Conservation (phyloP, 2,113 vertebrate genomes). For the Oncorhynchus gorbuscha region DNA sequence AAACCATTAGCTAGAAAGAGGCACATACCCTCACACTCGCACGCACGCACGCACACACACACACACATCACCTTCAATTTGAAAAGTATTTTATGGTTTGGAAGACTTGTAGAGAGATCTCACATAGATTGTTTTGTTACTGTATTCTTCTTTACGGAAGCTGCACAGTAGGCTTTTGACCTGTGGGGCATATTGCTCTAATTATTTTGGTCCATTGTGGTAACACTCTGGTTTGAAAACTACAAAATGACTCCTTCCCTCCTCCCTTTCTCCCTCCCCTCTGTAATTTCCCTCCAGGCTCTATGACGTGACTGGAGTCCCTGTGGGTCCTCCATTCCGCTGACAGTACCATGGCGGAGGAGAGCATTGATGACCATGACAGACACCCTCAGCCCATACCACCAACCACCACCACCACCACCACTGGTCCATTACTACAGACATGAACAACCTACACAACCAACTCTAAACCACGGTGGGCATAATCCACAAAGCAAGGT, state of each 20-base stretch:
- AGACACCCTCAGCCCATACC: constrained; percentile 57
- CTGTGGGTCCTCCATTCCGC: constrained; percentile 54
- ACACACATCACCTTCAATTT: neutral
- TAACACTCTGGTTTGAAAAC: too few species aligned
- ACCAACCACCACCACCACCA: constrained; percentile 27
- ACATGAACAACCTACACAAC: neutral
- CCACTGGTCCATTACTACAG: constrained; percentile 2
- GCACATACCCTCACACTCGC: too few species aligned
- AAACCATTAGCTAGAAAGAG: too few species aligned
- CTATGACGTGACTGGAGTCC: constrained; percentile 75
- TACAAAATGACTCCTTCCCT: neutral
- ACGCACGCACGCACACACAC: too few species aligned
- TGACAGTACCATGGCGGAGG: constrained; percentile 54
- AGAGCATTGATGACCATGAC: constrained; percentile 71
- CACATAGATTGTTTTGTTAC: neutral
- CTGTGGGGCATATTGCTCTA: too few species aligned
- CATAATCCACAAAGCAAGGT: constrained; percentile 59
- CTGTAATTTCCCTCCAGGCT: constrained; percentile 51
- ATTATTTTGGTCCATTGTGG: too few species aligned
- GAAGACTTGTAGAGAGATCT: neutral
- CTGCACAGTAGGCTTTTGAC: too few species aligned
- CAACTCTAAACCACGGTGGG: constrained; percentile 19
- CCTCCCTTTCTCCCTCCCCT: neutral
- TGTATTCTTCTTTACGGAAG: neutral
- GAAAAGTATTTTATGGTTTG: neutral